phyloP scores from a whole-genome alignment of 2,113 vertebrate species.

The Hemiprocne comata region DNA sequence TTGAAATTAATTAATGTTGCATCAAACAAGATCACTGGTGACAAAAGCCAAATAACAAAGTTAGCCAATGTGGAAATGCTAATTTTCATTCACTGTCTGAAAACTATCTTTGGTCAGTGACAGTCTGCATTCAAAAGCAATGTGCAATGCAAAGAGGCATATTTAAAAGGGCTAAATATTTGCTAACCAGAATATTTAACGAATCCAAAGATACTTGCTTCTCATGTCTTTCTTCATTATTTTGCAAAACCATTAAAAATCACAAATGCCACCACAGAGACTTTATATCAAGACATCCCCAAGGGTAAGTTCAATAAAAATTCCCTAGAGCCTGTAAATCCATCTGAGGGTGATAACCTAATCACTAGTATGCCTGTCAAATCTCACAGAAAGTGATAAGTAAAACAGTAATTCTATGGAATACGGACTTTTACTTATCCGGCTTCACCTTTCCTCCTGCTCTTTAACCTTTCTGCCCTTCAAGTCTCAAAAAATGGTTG shows the following conservation, averaged over 20 bases:
- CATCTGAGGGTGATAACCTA: constrained; percentile 64
- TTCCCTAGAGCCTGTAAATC: constrained; percentile 63
- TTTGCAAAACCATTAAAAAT: constrained; percentile 54
- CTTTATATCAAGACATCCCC: constrained; percentile 45
- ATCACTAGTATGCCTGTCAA: constrained; percentile 52
- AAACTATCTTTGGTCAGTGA: neutral
- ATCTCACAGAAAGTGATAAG: constrained; percentile 57
- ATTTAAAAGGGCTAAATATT: neutral
- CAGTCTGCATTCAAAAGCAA: neutral
- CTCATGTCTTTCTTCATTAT: constrained; percentile 2
- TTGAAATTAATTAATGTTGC: constrained; percentile 28
- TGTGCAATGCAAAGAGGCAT: neutral
- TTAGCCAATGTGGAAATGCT: neutral
- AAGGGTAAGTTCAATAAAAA: constrained; percentile 66
- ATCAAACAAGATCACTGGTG: neutral
- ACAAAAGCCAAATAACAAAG: neutral
- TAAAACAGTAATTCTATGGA: constrained; percentile 68
- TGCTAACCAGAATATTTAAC: neutral
- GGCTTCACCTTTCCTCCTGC: constrained; percentile 49
- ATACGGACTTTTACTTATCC: constrained; percentile 64
- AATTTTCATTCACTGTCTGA: neutral
- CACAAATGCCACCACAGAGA: constrained; percentile 9
- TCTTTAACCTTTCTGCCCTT: constrained; percentile 59
- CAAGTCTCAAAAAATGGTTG: constrained; percentile 27
- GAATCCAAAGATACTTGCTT: neutral